phyloP scores from a whole-genome alignment of 2,888 invertebrate species.

The Coremacera marginata region DNA sequence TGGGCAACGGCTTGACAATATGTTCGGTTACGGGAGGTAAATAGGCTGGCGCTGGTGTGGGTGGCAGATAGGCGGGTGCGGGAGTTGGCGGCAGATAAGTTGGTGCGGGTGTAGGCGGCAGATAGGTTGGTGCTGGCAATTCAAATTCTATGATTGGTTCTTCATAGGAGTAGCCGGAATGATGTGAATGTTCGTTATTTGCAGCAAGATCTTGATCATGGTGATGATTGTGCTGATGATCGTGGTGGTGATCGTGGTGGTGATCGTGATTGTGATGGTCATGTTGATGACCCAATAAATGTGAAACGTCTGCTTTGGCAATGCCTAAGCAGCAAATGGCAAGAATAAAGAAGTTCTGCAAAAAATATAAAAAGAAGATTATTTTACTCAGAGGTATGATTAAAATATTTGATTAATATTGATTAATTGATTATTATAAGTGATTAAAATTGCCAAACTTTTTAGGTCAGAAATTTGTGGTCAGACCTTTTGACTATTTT shows the following conservation, averaged over 20 bases:
- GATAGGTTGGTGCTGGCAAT: conserved; percentile 43
- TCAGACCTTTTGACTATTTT: too few relatives aligned
- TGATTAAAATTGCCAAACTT: too few relatives aligned
- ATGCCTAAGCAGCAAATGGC: conserved; percentile 50
- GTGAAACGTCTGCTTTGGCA: conserved; percentile 58
- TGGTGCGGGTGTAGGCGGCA: conserved; percentile 40
- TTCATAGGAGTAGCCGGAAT: conserved; percentile 57
- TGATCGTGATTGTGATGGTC: conserved; percentile 50
- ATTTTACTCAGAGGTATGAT: not conserved
- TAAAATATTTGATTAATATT: not conserved
- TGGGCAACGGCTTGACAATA: not conserved
- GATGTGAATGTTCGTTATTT: not conserved
- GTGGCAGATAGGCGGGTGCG: conserved; percentile 12
- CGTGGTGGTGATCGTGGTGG: conserved; percentile 42
- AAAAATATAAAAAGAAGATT: conserved; percentile 27
- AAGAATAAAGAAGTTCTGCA: conserved; percentile 54
- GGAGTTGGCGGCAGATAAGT: conserved; percentile 43
- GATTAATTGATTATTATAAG: too few relatives aligned
- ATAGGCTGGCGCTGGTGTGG: conserved; percentile 38
- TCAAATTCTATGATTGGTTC: conserved; percentile 55
- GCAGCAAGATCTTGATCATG: conserved; percentile 31
- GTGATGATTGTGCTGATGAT: conserved; percentile 41
- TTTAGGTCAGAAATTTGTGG: too few relatives aligned
- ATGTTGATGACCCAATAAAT: conserved; percentile 52
- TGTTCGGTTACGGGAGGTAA: conserved; percentile 34